phyloP scores from a whole-genome alignment of 2,888 invertebrate species.

The Ectropis crepuscularia region DNA sequence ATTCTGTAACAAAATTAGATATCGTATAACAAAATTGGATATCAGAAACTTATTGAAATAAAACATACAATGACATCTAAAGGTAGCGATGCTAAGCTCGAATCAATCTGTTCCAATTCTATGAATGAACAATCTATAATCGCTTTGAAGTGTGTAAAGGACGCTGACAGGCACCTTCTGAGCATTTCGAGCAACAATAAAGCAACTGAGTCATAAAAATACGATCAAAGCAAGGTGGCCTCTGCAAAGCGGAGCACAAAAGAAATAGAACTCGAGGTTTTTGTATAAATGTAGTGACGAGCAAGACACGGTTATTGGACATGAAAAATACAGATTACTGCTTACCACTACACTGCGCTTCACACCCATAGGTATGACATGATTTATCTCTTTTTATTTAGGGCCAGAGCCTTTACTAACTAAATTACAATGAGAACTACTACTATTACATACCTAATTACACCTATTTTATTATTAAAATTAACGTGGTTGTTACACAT shows the following conservation, averaged over 20 bases:
- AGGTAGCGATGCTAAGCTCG: slow-evolving; percentile 4
- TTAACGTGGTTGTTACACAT: too few species aligned
- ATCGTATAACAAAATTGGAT: slow-evolving; percentile 7
- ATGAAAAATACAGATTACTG: too few species aligned
- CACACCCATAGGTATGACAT: too few species aligned
- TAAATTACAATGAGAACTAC: too few species aligned
- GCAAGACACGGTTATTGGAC: too few species aligned
- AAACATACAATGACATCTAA: slow-evolving; percentile 8
- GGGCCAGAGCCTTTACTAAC: too few species aligned
- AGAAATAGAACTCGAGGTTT: slow-evolving; percentile 49
- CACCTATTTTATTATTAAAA: too few species aligned
- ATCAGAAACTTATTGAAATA: slow-evolving; percentile 10
- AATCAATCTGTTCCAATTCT: slow-evolving; percentile 36
- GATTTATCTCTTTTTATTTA: too few species aligned
- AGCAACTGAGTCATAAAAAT: slow-evolving; percentile 65
- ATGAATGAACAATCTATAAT: slow-evolving; percentile 15
- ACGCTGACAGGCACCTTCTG: slow-evolving; percentile 54
- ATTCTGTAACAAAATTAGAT: slow-evolving; percentile 9
- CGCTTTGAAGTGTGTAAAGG: slow-evolving; percentile 53
- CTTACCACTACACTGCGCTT: too few species aligned
- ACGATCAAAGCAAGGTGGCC: slow-evolving; percentile 62
- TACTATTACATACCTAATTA: too few species aligned
- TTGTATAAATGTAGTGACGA: slow-evolving; percentile 46
- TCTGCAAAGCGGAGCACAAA: slow-evolving; percentile 57
- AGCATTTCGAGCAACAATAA: slow-evolving; percentile 59